Base-by-base conservation (phyloP, 2,797 vertebrate genomes). In the Oreortyx pictus region DNA sequence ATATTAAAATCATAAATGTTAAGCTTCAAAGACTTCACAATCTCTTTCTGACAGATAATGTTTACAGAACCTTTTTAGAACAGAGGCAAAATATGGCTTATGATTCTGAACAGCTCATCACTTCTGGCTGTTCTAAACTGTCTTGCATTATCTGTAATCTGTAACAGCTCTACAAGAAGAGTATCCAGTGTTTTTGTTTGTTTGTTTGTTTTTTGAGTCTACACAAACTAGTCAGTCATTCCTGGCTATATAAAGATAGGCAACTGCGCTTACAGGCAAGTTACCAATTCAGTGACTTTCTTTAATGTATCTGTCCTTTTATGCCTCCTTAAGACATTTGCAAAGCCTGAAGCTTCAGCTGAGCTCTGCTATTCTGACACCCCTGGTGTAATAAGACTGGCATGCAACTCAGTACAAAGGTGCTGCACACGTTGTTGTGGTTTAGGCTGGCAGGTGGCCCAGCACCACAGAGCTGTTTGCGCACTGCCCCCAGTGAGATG, bases 201-300 rank as follows among this genome's bases (percentile, higher is more conserved):
- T 41, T 39, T 39, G 39, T 39, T 41, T 41, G 39, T 2, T 5
- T 17, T 39, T 68, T 29, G 11, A 71, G 49, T 20, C 61, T 41
- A 1, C 11, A 7, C 5, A 52, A 37, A 20, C 39, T 27, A 18
- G 2, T 1, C 7, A 19, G 33, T 6, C 50, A 74, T 19, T 57
- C 44, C 43, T 59, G 49, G 8, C 33, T 7, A 0, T 4, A 2
- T 1, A 25, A 64, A 8, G 37, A 67, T 31, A 37, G n/a, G 18
- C 3, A 60, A 31, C 50, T 14, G 9, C 7, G 25, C n/a, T 31
- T n/a, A 13, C 19, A 10, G 33, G 41, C 37, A 65, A 35, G 44
- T 0, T 27, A 11, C 3, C 56, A 16, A 5, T 7, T 19, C 31
- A 18, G 25, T 0, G 0, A 16, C 7, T 52, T 23, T 10, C 24